A percentile compares a stretch with the other conserved stretches of the same genome.
Evolutionary conservation across 2,113 vertebrate species (phyloP).

Genomic region (Lipotes vexillifer): DNA sequence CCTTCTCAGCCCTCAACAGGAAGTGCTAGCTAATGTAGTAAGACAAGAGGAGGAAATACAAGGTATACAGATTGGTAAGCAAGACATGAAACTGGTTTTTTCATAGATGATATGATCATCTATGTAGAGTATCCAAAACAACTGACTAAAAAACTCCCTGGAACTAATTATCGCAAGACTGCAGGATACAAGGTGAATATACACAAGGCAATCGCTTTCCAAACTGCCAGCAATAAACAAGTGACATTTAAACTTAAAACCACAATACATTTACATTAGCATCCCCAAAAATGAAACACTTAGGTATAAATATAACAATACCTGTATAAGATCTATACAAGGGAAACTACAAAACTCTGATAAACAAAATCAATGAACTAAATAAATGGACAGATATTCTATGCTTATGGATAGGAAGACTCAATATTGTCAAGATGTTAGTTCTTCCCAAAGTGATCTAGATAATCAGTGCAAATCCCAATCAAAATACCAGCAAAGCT

Average conservation of each 20-base stretch:
- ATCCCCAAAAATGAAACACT: background rate
- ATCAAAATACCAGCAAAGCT: background rate
- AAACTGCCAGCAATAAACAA: background rate
- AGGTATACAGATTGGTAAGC: background rate
- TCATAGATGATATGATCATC: background rate
- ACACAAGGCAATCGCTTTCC: background rate
- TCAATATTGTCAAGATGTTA: background rate
- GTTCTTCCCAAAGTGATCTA: background rate
- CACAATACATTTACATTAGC: background rate
- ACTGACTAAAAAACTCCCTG: background rate
- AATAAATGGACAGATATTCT: background rate
- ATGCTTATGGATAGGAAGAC: background rate
- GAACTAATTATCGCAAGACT: background rate
- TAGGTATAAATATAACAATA: background rate
- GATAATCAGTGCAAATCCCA: background rate
- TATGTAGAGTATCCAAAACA: background rate
- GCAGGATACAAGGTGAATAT: background rate
- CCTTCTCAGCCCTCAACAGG: background rate
- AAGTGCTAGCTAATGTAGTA: background rate
- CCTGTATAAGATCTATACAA: background rate
- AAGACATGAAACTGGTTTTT: background rate
- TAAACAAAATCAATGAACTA: background rate
- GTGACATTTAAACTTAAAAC: background rate
- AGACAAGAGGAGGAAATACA: background rate
- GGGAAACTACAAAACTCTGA: background rate